Evolutionary conservation across 2,797 vertebrate species (phyloP), one percentile per base, ranked within the genome.

Genomic region (Simalia tracyae): DNA sequence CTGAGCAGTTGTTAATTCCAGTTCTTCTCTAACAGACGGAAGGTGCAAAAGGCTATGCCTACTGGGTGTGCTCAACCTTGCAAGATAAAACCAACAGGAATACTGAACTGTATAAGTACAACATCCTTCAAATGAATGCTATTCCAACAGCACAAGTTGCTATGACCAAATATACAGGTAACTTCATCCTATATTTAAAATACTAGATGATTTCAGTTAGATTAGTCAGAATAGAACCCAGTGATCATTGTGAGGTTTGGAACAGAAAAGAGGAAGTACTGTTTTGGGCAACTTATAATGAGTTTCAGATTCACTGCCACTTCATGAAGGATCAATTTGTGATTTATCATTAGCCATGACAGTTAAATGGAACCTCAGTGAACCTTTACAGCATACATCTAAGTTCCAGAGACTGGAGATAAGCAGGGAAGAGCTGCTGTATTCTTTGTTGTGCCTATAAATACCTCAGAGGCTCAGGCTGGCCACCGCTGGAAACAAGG

Each of bases 111-210:
- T 99, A 99, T 95, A 98, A 95, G 89, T 99, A 99, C 97, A 99
- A 99, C 96, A 99, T 99, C 72, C 97, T 99, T 76, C 98, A 99
- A 96, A 99, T 99, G 99, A 99, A 99, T 46, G 99, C 99, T n/a
- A 95, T 99, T 93, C 98, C 98, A 91, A 97, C 98, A 91, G 99
- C 99, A 81, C 99, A 99, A 17, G 97, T 98, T 93, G 98, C 98
- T 36, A 96, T 99, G 96, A 98, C 97, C 97, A 99, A 99, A 97
- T 99, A 99, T n/a, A 98, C 98, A 96, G 99, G 99, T 99, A 97
- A 28, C 9, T 5, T 76, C 42, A 24, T 46, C 36, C 76, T 81
- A 46, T 4, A 46, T 46, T 46, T 81, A 81, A 81, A 81, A 81
- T 46, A 46, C 8, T 24, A 46, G 19, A 46, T 11, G 19, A 68